Conservation (phyloP, 2,113 vertebrate species). For the Nothobranchius furzeri region DNA sequence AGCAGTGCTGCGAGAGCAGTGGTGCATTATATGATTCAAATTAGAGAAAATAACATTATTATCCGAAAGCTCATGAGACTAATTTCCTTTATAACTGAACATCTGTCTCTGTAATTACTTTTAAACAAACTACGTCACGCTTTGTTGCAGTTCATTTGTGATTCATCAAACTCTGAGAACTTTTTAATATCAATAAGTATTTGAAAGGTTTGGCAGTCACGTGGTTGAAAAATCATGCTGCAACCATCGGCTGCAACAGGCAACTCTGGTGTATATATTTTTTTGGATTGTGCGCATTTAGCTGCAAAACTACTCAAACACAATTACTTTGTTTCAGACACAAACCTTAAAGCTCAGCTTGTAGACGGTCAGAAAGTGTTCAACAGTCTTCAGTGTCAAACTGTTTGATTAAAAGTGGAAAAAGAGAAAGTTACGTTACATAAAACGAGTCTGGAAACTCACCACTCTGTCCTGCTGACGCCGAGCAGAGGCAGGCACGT, state of each 20-base stretch:
- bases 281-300: neutral
- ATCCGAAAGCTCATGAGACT: too few relatives aligned
- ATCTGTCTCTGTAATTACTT: neutral
- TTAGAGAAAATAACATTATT: too few relatives aligned
- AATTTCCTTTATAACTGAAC: too few relatives aligned
- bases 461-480: constrained; percentile 15
- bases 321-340: neutral
- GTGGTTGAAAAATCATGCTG: too few relatives aligned
- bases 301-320: too few relatives aligned
- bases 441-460: constrained; percentile 20
- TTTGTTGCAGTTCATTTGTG: too few relatives aligned
- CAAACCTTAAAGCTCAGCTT: neutral
- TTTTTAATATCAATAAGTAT: too few relatives aligned
- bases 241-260: too few relatives aligned
- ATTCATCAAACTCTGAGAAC: too few relatives aligned
- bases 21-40: too few relatives aligned
- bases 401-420: neutral
- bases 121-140: neutral
- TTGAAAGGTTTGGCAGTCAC: too few relatives aligned
- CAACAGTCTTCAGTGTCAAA: neutral
- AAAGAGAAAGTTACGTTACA: neutral
- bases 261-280: neutral
- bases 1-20: too few relatives aligned
- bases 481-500: neutral
- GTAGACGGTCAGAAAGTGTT: neutral